phyloP scores from a whole-genome alignment of 2,113 vertebrate genomes.

The Drymodes brunneopygia region DNA sequence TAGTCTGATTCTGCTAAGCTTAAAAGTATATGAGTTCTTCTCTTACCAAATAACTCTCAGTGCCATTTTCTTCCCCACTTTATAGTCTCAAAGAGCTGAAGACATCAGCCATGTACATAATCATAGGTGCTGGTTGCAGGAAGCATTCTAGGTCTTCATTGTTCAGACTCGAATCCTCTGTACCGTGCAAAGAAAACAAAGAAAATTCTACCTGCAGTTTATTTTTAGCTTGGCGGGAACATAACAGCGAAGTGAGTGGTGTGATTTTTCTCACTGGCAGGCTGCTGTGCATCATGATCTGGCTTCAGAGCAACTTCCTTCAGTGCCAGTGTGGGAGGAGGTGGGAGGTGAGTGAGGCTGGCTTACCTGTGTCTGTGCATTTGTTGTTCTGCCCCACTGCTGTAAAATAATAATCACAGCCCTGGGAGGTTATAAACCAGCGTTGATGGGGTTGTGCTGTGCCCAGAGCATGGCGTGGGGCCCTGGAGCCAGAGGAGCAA shows the following conservation, averaged over 20 bases:
- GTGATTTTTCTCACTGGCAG: not conserved
- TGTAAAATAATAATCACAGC: not conserved
- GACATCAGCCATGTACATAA: not conserved
- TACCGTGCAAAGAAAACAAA: not conserved
- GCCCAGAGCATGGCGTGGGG: not conserved
- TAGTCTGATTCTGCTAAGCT: not conserved
- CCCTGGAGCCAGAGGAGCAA: rapidly evolving
- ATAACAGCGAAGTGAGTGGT: not conserved
- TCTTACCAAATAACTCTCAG: not conserved
- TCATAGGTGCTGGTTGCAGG: not conserved
- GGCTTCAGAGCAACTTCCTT: not conserved
- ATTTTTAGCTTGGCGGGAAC: not conserved
- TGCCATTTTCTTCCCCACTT: not conserved
- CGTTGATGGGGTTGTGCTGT: not conserved
- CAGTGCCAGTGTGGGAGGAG: not conserved
- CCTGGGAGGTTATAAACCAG: not conserved
- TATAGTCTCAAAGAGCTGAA: not conserved
- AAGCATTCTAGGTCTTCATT: not conserved
- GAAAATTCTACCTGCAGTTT: not conserved
- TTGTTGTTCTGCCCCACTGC: not conserved
- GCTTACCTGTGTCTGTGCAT: not conserved
- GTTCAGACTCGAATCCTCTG: not conserved
- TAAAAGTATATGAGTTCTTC: not conserved
- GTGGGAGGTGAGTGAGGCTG: not conserved
- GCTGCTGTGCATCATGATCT: not conserved